Percentiles rank a stretch among this genome's conserved stretches.
phyloP scores from a whole-genome alignment of 2,888 invertebrate species.

The Meloe dianella region DNA sequence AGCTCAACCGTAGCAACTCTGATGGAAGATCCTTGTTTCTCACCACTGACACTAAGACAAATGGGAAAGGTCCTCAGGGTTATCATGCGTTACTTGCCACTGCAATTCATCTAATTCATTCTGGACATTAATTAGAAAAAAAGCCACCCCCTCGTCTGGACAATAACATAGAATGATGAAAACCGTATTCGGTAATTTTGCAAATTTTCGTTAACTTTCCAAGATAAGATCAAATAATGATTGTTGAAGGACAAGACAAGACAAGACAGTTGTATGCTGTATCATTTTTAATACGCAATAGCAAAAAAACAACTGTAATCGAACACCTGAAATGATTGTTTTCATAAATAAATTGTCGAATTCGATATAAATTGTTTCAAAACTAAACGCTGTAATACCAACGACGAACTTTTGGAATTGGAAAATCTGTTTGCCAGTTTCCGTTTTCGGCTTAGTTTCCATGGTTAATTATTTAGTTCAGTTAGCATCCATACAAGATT shows the following conservation, averaged over 20 bases:
- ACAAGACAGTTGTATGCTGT: too few relatives aligned
- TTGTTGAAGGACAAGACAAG: too few relatives aligned
- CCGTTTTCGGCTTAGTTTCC: constrained; percentile 2
- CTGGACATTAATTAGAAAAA: constrained; percentile 12
- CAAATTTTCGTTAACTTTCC: too few relatives aligned
- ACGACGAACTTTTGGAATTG: neutral
- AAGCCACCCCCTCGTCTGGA: neutral
- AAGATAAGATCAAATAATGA: too few relatives aligned
- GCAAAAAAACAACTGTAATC: neutral
- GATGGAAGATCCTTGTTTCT: constrained; percentile 53
- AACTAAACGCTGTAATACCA: neutral
- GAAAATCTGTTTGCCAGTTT: constrained; percentile 7
- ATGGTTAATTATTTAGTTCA: constrained; percentile 8
- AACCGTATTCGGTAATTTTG: neutral
- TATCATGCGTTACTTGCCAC: constrained; percentile 45
- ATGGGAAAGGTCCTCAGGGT: constrained; percentile 46
- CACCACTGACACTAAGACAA: constrained; percentile 50
- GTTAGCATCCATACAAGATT: constrained; percentile 3
- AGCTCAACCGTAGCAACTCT: constrained; percentile 40
- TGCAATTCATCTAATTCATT: constrained; percentile 26
- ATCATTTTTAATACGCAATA: too few relatives aligned
- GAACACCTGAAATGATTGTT: neutral
- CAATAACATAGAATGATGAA: neutral
- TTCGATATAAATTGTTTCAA: neutral
- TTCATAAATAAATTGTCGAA: neutral